Conservation (phyloP, 2,888 invertebrate genomes). For the Plusia festucae region DNA sequence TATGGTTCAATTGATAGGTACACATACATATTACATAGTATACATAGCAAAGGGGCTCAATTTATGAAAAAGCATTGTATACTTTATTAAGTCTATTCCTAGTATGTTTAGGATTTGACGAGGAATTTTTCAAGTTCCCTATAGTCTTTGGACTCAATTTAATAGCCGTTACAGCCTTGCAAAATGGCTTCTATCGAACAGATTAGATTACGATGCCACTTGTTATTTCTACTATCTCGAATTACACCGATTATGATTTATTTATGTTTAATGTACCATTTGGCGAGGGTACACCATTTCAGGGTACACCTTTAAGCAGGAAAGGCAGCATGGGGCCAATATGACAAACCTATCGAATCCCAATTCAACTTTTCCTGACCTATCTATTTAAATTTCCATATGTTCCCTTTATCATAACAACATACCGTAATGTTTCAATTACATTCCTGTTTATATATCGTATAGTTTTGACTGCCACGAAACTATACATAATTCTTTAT, state of each 20-base stretch:
- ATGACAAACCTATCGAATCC: too few species aligned
- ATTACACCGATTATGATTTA: background rate
- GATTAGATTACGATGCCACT: constrained; percentile 2
- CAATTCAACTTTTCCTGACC: too few species aligned
- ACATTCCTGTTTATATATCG: background rate
- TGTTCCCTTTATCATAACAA: background rate
- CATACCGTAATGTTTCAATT: background rate
- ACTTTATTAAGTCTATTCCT: too few species aligned
- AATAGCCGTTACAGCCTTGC: background rate
- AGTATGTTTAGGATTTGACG: too few species aligned
- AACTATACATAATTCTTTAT: constrained; percentile 17
- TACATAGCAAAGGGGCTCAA: background rate
- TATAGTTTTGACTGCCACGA: constrained; percentile 19
- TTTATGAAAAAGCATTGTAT: too few species aligned
- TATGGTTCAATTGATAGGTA: constrained; percentile 2
- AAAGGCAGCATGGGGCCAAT: too few species aligned
- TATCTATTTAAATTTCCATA: too few species aligned
- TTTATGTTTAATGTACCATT: background rate
- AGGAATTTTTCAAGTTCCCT: too few species aligned
- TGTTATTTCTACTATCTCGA: background rate
- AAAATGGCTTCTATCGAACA: background rate
- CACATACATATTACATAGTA: too few species aligned
- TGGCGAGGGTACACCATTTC: too few species aligned
- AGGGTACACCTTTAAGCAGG: too few species aligned
- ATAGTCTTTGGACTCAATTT: too few species aligned